Base-by-base conservation (phyloP, 2,113 vertebrate species). In the Hymenochirus boettgeri region DNA sequence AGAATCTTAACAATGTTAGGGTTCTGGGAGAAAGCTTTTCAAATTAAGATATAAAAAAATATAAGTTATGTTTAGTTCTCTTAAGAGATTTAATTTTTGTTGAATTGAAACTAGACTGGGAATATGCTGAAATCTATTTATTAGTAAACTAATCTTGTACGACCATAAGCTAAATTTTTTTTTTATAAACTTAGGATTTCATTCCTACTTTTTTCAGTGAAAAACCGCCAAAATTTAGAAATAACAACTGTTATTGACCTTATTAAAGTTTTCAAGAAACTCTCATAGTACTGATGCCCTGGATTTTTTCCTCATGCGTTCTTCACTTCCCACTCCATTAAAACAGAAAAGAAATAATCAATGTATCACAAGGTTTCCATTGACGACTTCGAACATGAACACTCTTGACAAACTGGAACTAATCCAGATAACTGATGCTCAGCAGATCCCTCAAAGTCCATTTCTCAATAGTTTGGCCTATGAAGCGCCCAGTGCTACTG, bases 331-430 rank as follows among this genome's bases (percentile, higher is more conserved):
- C n/a, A 60, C 65, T 69, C 48, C 65, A 69, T 60, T 69, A 60
- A 53, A 60, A 21, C n/a, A n/a, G n/a, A 15, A 17, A 52, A 58
- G 45, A 65, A 35, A 59, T 60, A 69, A 69, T 60, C 65, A 69
- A 69, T 69, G 47, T 22, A 69, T 69, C 57, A 45, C 52, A 9
- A 6, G 47, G 65, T 69, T 69, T 25, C 57, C 48, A 60, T n/a
- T 60, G 55, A 53, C 56, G 45, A 60, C 37, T n/a, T 39, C 13
- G 17, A 53, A 52, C 23, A 31, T 18, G n/a, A 53, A 45, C 18
- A n/a, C n/a, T n/a, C n/a, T 24, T 29, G 10, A 60, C 25, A 60
- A 18, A 22, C 25, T 59, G 33, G 31, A 39, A 4, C 33, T 5
- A 17, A 45, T 19, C 57, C 56, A 67, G 25, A 60, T 27, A 27